phyloP scores from a whole-genome alignment of 2,113 vertebrate genomes.

The Hippolais icterina region DNA sequence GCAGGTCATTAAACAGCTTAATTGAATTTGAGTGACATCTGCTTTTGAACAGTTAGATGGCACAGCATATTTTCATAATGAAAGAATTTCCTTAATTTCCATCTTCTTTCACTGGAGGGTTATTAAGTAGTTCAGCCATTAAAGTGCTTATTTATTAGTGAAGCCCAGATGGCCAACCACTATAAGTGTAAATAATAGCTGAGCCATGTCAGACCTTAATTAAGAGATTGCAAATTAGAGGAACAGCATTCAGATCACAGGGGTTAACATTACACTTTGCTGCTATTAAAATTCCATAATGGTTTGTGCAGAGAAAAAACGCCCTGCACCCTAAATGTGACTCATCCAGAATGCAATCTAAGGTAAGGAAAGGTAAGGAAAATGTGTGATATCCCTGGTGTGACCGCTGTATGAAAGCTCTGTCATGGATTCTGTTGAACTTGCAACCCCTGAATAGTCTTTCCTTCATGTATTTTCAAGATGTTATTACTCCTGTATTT shows the following conservation, averaged over 20 bases:
- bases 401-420: not conserved
- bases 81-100: constrained; percentile 39
- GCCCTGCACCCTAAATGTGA: not conserved
- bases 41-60: constrained; percentile 39
- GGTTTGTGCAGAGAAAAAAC: not conserved
- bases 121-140: constrained; percentile 45
- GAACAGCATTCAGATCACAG: not conserved
- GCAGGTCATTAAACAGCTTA: constrained; percentile 37
- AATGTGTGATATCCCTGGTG: not conserved
- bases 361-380: not conserved
- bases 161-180: constrained; percentile 29
- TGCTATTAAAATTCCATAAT: not conserved
- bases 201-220: constrained; percentile 39
- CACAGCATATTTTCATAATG: constrained; percentile 40
- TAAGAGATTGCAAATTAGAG: constrained; percentile 39
- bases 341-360: not conserved
- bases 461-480: not conserved
- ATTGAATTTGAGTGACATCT: constrained; percentile 58
- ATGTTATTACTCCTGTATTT: not conserved
- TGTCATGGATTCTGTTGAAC: not conserved
- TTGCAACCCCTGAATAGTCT: not conserved
- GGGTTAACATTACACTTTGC: not conserved
- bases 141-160: constrained; percentile 45
- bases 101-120: constrained; percentile 17
- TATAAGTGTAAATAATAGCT: constrained; percentile 31